Conservation (phyloP, 1,140 invertebrate genomes). For the Bombus superbus region DNA sequence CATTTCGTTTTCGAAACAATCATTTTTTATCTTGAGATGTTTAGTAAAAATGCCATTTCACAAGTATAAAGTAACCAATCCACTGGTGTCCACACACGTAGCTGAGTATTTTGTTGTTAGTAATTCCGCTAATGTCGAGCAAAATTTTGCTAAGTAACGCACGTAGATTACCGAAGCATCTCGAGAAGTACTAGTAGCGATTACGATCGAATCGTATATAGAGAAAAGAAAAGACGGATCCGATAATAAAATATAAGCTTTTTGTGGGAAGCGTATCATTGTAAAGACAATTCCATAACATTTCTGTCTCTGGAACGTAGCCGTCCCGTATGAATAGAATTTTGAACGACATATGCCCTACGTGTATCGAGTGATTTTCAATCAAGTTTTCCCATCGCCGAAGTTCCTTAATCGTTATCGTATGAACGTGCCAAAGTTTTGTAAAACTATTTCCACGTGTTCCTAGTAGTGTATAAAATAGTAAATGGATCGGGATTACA, state of each 20-base stretch:
- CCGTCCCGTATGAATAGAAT: constrained; percentile 26
- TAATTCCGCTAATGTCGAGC: constrained; percentile 23
- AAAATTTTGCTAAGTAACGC: neutral
- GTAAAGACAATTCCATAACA: neutral
- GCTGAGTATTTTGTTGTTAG: constrained; percentile 72
- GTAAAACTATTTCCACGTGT: constrained; percentile 35
- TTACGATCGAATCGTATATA: neutral
- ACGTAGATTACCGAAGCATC: neutral
- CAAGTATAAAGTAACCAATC: constrained; percentile 56
- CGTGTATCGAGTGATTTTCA: constrained; percentile 17
- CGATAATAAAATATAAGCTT: constrained; percentile 3
- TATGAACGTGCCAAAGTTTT: constrained; percentile 60
- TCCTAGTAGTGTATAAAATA: constrained; percentile 39
- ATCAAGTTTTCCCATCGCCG: constrained; percentile 20
- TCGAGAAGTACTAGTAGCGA: neutral
- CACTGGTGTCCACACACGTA: constrained; percentile 79
- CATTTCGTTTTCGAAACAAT: constrained; percentile 25
- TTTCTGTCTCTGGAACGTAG: neutral
- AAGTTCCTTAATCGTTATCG: constrained; percentile 47
- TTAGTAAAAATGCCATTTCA: constrained; percentile 23
- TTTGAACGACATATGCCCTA: neutral
- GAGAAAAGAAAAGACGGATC: neutral
- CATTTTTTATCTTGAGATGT: constrained; percentile 40
- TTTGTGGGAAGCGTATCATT: neutral
- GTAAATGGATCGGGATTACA: constrained; percentile 18